Base-by-base conservation (phyloP, 2,797 vertebrate genomes). In the Menidia menidia region DNA sequence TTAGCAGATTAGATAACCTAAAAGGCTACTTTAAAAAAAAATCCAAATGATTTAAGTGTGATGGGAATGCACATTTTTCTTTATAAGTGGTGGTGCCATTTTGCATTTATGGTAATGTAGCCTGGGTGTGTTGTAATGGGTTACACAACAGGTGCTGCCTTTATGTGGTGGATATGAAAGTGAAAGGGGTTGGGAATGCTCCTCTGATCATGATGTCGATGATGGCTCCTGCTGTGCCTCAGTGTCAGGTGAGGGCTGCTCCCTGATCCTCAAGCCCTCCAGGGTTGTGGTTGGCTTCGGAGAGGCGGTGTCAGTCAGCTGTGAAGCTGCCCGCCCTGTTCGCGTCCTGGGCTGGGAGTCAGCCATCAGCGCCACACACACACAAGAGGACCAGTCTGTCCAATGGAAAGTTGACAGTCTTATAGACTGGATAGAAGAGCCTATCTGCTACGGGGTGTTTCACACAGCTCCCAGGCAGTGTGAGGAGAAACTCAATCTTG, bases 371-470 rank as follows among this genome's bases (percentile, higher is more conserved):
- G 88, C 93, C 0, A 70, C 90, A 4, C 90, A 94, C 61, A 94
- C 93, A 4, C 94, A 94, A 25, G 90, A 85, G 71, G 85, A 93
- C 47, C 87, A 83, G 39, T 88, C 90, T 1, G 88, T 95, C 74
- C 92, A 90, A 77, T 95, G 94, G 94, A 91, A 84, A 61, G 94
- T 94, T 6, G 92, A 95, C 84, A 94, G 94, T 43, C 92, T 95
- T 73, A 95, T 93, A 8, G 94, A 95, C 31, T 95, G 94, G 94
- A 95, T 95, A 51, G 94, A 95, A 62, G 94, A 95, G 71, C 94
- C 94, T 8, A 95, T 95, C 81, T 95, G 94, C 80, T 95, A 95
- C 7, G 94, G 94, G 12, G 94, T 95, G 51, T 95, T 95, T 68
- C 94, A 94, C 85, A 95, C 94, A n/a, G 91, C 92, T 31, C 94